phyloP scores from a whole-genome alignment of 1,140 invertebrate species.

The Caenorhabditis remanei region DNA sequence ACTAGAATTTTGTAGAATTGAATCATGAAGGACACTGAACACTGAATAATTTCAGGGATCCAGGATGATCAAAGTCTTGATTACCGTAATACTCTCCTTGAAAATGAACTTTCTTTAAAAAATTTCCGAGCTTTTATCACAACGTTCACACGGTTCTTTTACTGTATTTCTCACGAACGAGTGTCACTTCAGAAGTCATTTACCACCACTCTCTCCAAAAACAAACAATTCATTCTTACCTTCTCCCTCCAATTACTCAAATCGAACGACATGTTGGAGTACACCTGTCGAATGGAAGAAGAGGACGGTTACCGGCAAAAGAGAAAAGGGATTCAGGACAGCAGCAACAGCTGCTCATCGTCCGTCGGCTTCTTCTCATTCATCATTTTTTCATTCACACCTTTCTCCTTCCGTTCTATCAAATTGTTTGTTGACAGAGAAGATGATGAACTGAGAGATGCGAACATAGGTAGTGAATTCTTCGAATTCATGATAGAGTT shows the following conservation, averaged over 20 bases:
- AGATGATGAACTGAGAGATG: too few relatives aligned
- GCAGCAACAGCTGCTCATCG: constrained; percentile 28
- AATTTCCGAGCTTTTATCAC: not conserved
- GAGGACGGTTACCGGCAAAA: not conserved
- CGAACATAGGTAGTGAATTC: too few relatives aligned
- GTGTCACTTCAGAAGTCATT: constrained; percentile 1
- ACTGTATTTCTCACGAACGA: too few relatives aligned
- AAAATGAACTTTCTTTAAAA: not conserved
- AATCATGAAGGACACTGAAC: too few relatives aligned
- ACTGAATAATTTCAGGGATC: too few relatives aligned
- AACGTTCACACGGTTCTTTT: not conserved
- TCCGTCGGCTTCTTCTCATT: not conserved
- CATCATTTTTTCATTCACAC: not conserved
- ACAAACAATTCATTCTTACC: constrained; percentile 1
- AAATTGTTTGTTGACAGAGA: not conserved
- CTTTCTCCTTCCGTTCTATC: not conserved
- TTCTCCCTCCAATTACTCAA: constrained; percentile 27
- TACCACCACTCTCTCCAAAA: not conserved
- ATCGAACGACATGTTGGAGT: not conserved
- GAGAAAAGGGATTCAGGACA: not conserved
- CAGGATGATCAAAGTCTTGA: too few relatives aligned
- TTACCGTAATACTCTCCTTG: too few relatives aligned
- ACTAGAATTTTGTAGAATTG: too few relatives aligned
- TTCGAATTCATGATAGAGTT: too few relatives aligned
- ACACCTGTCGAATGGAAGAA: constrained; percentile 28